Evolutionary conservation across 2,113 vertebrate species (phyloP).

Genomic region (Suncus etruscus): DNA sequence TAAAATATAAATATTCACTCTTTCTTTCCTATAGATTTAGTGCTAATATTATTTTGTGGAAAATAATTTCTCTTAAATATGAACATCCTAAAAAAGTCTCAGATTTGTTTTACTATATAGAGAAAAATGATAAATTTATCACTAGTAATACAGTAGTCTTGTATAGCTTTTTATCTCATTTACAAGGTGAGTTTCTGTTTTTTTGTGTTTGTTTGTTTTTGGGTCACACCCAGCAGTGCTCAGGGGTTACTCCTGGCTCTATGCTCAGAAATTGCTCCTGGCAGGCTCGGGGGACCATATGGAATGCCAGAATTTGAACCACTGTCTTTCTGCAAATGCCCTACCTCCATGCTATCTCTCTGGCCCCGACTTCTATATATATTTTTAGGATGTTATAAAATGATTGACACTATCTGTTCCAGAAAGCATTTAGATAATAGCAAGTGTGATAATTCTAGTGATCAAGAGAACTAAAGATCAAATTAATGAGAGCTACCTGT

Average conservation of each 20-base stretch:
- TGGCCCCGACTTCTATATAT: background rate
- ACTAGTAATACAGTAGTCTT: too few relatives aligned
- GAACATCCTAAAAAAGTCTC: constrained; percentile 16
- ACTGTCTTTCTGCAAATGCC: too few relatives aligned
- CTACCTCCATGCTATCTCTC: background rate
- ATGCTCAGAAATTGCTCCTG: too few relatives aligned
- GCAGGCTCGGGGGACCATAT: too few relatives aligned
- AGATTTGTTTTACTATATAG: constrained; percentile 2
- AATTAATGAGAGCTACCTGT: background rate
- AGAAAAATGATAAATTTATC: background rate
- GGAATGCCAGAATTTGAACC: too few relatives aligned
- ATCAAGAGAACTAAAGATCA: background rate
- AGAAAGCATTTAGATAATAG: constrained; percentile 14
- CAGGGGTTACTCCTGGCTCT: too few relatives aligned
- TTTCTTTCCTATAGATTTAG: background rate
- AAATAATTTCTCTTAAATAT: constrained; percentile 51
- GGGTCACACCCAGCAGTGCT: too few relatives aligned
- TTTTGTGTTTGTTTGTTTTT: too few relatives aligned
- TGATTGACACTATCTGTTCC: background rate
- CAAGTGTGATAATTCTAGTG: background rate
- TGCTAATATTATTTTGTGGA: constrained; percentile 14
- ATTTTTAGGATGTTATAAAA: constrained; percentile 18
- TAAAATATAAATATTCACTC: constrained; percentile 43
- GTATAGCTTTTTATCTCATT: too few relatives aligned
- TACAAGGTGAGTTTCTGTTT: too few relatives aligned